These are phyloP conservation scores for Fregata magnificens DNA, from an alignment of 2,113 vertebrate species.

Conservation along the genomic window DNA sequence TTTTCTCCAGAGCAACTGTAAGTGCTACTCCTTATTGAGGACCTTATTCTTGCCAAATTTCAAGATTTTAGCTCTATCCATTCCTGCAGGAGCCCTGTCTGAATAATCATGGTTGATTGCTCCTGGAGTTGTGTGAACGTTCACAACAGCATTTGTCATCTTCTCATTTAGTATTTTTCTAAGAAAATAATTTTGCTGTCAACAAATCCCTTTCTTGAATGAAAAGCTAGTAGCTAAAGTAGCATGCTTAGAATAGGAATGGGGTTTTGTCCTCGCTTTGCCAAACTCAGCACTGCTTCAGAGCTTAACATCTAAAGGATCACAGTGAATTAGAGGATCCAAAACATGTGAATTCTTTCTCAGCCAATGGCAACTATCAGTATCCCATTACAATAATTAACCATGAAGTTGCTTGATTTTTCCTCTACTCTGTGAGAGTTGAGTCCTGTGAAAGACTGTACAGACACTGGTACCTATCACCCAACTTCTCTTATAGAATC, in stretches of 20 bases:
- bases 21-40: neutral
- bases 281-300: slow-evolving; percentile 5
- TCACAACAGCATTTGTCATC: slow-evolving; percentile 46
- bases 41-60: slow-evolving; percentile 1
- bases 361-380: neutral
- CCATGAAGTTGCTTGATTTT: neutral
- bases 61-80: neutral
- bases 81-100: slow-evolving; percentile 4
- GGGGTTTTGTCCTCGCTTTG: neutral
- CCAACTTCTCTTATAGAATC: neutral
- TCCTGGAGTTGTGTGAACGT: slow-evolving; percentile 34
- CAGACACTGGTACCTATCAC: neutral
- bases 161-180: slow-evolving; percentile 33
- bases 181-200: slow-evolving; percentile 51
- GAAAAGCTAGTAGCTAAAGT: slow-evolving; percentile 18
- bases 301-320: neutral
- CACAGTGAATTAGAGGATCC: neutral
- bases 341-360: neutral
- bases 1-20: slow-evolving; percentile 1
- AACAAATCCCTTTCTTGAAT: slow-evolving; percentile 28
- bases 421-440: neutral
- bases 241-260: neutral
- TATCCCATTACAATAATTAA: neutral
- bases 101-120: neutral
- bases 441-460: neutral